phyloP scores from a whole-genome alignment of 2,113 vertebrate species.

The Rhinichthys klamathensis region DNA sequence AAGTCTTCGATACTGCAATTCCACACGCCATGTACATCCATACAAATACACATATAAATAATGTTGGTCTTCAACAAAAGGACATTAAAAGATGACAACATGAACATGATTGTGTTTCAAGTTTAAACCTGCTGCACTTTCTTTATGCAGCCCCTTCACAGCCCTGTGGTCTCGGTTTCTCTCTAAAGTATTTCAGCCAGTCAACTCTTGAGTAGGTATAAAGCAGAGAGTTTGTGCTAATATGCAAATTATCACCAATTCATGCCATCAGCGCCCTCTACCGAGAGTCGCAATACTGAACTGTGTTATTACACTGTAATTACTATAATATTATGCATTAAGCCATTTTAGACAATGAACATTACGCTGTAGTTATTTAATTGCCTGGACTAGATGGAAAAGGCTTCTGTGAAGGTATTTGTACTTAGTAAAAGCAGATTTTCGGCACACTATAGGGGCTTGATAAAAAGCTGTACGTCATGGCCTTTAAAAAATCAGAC shows the following conservation, averaged over 20 bases:
- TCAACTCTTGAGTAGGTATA: constrained; percentile 21
- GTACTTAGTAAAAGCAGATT: neutral
- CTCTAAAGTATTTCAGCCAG: constrained; percentile 9
- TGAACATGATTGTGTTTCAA: constrained; percentile 38
- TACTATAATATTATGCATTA: neutral
- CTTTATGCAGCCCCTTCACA: constrained; percentile 15
- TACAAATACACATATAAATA: constrained; percentile 46
- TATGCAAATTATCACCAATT: constrained; percentile 14
- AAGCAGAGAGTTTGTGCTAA: constrained; percentile 5
- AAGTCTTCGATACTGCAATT: neutral
- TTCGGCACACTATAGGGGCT: neutral
- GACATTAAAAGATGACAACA: constrained; percentile 14
- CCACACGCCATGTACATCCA: constrained; percentile 37
- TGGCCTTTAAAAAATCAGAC: neutral
- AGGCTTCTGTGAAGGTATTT: neutral
- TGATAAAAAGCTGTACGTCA: neutral
- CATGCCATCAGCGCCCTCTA: constrained; percentile 2
- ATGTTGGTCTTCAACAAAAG: constrained; percentile 56
- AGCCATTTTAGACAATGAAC: neutral
- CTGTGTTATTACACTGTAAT: constrained; percentile 36
- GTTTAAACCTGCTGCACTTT: constrained; percentile 24
- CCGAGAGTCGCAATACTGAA: neutral
- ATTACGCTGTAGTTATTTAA: neutral
- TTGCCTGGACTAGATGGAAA: neutral
- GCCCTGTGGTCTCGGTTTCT: neutral